Conservation (phyloP, 2,888 invertebrate genomes). For the Enoplolaimus lenunculus region DNA sequence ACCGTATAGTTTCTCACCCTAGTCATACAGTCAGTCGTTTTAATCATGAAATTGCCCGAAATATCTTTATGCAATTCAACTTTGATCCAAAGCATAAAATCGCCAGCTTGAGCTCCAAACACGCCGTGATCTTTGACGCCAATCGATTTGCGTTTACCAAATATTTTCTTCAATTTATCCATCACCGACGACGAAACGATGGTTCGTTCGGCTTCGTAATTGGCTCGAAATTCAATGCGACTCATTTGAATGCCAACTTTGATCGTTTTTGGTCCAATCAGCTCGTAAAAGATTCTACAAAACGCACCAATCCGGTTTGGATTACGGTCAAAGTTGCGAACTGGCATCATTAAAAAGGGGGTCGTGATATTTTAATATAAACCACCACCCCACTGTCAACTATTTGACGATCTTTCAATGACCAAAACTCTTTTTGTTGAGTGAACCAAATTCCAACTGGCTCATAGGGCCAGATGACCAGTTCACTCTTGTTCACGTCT, state of each 20-base stretch:
- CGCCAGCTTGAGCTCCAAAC: not conserved
- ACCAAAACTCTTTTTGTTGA: too few species aligned
- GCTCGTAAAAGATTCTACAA: not conserved
- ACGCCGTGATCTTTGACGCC: not conserved
- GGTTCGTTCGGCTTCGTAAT: not conserved
- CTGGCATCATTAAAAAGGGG: too few species aligned
- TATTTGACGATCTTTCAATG: too few species aligned
- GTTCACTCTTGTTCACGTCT: too few species aligned
- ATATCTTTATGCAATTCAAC: not conserved
- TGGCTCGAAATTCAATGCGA: not conserved
- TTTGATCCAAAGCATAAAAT: not conserved
- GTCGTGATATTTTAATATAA: too few species aligned
- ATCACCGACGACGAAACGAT: not conserved
- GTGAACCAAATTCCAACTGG: too few species aligned
- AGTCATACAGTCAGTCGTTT: not conserved
- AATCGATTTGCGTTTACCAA: not conserved
- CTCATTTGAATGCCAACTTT: not conserved
- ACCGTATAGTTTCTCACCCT: too few species aligned
- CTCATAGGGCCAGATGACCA: too few species aligned
- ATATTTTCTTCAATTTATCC: not conserved
- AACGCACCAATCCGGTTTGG: too few species aligned
- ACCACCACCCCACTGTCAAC: too few species aligned
- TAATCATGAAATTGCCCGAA: not conserved
- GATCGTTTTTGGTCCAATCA: not conserved
- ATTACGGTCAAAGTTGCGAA: too few species aligned